A percentile compares a stretch with the other conserved stretches of the same genome.
Evolutionary conservation across 1,140 invertebrate species (phyloP).

Genomic region (Sycophila sp.): DNA sequence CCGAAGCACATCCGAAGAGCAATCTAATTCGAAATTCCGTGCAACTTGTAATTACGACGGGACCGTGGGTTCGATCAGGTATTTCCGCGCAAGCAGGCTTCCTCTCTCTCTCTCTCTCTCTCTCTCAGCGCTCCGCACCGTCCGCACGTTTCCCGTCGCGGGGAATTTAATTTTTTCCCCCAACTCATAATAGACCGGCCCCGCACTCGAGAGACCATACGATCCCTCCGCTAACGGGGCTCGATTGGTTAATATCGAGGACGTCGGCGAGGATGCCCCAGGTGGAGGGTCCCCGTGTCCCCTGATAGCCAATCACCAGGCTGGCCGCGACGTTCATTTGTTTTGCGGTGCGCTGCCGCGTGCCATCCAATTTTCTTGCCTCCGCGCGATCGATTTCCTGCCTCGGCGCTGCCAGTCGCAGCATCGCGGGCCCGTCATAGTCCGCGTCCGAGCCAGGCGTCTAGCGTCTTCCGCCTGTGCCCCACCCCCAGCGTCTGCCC

Average conservation of each 20-base stretch:
- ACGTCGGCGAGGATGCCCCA: neutral
- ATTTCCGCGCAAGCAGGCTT: too few species aligned
- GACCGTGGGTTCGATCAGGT: too few species aligned
- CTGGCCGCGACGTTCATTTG: slow-evolving; percentile 48
- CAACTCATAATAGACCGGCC: neutral
- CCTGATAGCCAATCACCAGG: slow-evolving; percentile 49
- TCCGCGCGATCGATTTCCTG: slow-evolving; percentile 40
- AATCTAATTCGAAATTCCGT: too few species aligned
- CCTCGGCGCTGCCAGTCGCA: neutral
- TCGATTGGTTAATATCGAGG: neutral
- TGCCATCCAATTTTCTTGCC: slow-evolving; percentile 50
- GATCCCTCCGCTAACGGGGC: neutral
- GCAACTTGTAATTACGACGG: too few species aligned
- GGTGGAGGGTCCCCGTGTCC: too few species aligned
- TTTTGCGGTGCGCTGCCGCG: slow-evolving; percentile 44
- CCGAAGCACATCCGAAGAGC: too few species aligned
- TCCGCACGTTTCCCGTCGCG: neutral
- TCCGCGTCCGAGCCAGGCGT: too few species aligned
- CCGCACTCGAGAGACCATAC: neutral
- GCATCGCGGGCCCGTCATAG: too few species aligned
- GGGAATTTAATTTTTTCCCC: neutral
- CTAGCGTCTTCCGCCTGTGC: too few species aligned
- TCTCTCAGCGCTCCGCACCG: neutral
- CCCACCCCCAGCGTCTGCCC: too few species aligned
- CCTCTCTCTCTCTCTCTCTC: neutral